These are phyloP conservation scores for Sitta carolinensis DNA, from an alignment of 2,797 vertebrate genomes.

Conservation along the genomic window DNA sequence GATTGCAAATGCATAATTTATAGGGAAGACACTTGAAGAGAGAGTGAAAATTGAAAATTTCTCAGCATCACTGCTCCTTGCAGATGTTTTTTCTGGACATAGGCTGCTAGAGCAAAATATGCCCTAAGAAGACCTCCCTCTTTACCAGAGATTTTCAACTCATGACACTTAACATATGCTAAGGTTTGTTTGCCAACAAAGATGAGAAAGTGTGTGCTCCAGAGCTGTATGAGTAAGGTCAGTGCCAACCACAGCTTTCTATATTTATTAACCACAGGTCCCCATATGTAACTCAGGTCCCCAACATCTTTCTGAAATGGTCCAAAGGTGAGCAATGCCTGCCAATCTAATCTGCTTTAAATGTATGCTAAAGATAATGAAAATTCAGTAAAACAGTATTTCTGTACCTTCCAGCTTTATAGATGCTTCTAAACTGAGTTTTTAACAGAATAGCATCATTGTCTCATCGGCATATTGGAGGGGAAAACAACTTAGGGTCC, in stretches of 20 bases:
- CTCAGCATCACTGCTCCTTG: neutral
- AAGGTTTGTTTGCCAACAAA: neutral
- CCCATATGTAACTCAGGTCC: neutral
- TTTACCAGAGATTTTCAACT: neutral
- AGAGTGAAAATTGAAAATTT: neutral
- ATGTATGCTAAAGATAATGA: neutral
- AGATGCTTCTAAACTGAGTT: neutral
- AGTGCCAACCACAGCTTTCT: neutral
- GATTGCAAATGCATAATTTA: neutral
- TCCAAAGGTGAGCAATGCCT: neutral
- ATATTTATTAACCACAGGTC: neutral
- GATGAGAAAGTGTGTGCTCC: neutral
- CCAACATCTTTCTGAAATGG: neutral
- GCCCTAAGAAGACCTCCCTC: neutral
- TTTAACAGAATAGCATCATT: neutral
- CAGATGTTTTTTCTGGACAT: neutral
- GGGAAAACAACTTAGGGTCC: neutral
- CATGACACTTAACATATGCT: neutral
- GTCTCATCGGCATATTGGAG: rapidly evolving
- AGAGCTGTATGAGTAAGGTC: neutral
- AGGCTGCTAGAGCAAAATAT: neutral
- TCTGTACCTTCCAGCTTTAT: neutral
- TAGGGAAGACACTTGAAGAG: neutral
- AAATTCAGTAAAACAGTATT: neutral
- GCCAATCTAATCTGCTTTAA: neutral